Percentiles rank a stretch among this genome's conserved stretches.
phyloP scores from a whole-genome alignment of 1,140 invertebrate genomes.

The Temnothorax curvispinosus region DNA sequence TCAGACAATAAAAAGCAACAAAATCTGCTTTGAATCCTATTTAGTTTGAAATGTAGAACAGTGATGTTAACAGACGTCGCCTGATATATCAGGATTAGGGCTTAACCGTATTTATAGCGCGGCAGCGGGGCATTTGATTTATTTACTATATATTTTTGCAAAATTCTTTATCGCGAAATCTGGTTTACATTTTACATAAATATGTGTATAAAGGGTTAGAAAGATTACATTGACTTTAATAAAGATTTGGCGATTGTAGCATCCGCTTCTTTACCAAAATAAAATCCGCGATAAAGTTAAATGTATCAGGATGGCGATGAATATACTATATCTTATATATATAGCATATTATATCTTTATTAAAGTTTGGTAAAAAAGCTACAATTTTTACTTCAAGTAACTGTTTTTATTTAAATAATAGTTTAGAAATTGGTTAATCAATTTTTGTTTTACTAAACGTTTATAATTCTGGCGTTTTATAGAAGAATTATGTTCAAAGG shows the following conservation, averaged over 20 bases:
- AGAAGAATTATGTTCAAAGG: not conserved
- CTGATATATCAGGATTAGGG: slow-evolving; percentile 53
- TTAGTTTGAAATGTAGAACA: slow-evolving; percentile 49
- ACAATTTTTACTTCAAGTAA: no score
- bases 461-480: not conserved
- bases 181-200: slow-evolving; percentile 17
- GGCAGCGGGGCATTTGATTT: slow-evolving; percentile 36
- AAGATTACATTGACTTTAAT: not conserved
- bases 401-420: not conserved
- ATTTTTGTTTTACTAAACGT: not conserved
- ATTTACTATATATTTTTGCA: slow-evolving; percentile 39
- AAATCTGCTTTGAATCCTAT: slow-evolving; percentile 45
- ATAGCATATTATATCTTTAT: not conserved
- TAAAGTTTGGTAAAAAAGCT: not conserved
- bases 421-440: not conserved
- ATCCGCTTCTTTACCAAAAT: not conserved
- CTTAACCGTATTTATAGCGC: slow-evolving; percentile 46
- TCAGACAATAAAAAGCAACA: slow-evolving; percentile 42
- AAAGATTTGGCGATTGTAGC: not conserved
- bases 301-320: not conserved
- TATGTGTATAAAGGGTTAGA: not conserved
- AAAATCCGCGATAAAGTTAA: not conserved
- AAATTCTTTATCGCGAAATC: slow-evolving; percentile 16
- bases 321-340: not conserved
- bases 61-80: slow-evolving; percentile 45